Evolutionary conservation across 2,797 vertebrate species (phyloP), one percentile per base, ranked within the genome.

Genomic region (Echeneis naucrates): DNA sequence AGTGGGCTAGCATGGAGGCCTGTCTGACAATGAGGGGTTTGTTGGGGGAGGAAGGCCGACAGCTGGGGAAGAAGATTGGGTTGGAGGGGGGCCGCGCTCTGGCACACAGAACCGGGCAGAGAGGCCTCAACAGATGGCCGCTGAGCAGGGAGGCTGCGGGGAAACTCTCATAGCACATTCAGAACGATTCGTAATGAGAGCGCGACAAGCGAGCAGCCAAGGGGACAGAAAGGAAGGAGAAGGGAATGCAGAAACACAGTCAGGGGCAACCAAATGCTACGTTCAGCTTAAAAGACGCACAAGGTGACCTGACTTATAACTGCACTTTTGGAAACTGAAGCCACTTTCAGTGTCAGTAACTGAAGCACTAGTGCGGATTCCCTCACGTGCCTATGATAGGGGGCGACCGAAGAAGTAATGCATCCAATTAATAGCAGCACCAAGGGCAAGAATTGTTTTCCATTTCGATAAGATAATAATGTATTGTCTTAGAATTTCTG

Each of bases 61-160:
- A 88, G 89, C 85, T 82, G 84, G 84, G 85, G 69, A 53, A 87
- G 85, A 88, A 87, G 86, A 88, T 69, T 78, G 81, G 80, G 82
- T 85, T 88, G 87, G 86, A 89, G 24, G 71, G 80, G 64, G 84
- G 81, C 82, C 64, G 61, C 8, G 57, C 68, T 77, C 87, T 92
- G 89, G 92, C 91, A 92, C 73, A 83, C 81, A 82, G 80, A 73
- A 80, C 58, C 90, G 93, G 92, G 90, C 93, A 90, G 82, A 64
- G 81, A 87, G 82, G 75, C 74, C 76, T 66, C 58, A 78, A 88
- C 94, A 95, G 92, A 94, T 94, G 92, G 92, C 87, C 40, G 70
- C 73, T 81, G 90, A 89, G 89, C 88, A 91, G 90, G 72, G 62
- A 86, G 78, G 86, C 89, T 88, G 82, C 63, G 72, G 89, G 90